These are phyloP conservation scores for Lithophane ornitopus DNA, from an alignment of 2,888 invertebrate species.

Conservation along the genomic window DNA sequence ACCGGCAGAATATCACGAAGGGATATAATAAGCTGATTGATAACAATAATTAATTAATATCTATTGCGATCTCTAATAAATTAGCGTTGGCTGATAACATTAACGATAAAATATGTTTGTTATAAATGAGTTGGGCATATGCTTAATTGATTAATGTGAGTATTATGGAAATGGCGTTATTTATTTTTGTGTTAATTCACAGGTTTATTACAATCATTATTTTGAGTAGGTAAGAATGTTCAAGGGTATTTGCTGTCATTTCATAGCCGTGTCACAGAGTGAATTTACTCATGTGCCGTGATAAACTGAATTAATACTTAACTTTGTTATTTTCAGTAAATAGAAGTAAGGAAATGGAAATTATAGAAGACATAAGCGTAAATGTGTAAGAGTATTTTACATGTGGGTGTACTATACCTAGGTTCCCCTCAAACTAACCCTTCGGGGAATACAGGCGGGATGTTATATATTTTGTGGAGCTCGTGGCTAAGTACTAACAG, in stretches of 20 bases:
- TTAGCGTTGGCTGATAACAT: slow-evolving; percentile 27
- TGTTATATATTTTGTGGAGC: no score
- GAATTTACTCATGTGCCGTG: no score
- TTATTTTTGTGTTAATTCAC: slow-evolving; percentile 1
- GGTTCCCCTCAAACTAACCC: background rate
- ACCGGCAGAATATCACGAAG: slow-evolving; percentile 23
- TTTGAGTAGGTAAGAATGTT: background rate
- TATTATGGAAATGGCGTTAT: background rate
- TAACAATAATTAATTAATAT: slow-evolving; percentile 33
- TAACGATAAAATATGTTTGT: slow-evolving; percentile 18
- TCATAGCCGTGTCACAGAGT: no score
- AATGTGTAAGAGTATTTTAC: background rate
- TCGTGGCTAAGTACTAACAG: no score
- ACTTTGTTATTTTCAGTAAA: background rate
- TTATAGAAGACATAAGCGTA: background rate
- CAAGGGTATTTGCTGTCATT: background rate
- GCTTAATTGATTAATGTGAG: background rate
- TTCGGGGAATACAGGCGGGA: background rate
- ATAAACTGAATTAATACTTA: background rate
- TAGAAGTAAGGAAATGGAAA: background rate
- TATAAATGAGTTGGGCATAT: slow-evolving; percentile 8
- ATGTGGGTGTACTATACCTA: background rate
- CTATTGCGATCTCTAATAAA: slow-evolving; percentile 35
- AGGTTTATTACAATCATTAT: background rate
- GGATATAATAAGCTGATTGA: slow-evolving; percentile 50